A percentile compares a stretch with the other conserved stretches of the same genome.
Conservation (phyloP, 2,113 vertebrate species). For the Pelmatolapia mariae region DNA sequence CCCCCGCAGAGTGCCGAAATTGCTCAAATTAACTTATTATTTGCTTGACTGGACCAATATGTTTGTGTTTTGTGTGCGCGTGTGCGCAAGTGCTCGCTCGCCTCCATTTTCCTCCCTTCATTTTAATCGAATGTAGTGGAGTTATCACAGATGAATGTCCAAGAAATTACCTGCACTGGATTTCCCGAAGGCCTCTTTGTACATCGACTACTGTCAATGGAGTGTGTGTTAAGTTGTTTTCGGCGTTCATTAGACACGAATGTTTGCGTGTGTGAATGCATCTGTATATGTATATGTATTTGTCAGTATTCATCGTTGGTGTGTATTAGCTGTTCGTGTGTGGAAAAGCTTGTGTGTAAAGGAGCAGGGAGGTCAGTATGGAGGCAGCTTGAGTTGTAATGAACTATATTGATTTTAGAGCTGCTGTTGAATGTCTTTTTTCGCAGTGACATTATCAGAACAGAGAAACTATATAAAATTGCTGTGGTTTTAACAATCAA, state of each 20-base stretch:
- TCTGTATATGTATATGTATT: not conserved
- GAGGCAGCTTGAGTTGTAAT: conserved; percentile 72
- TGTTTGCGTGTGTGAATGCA: not conserved
- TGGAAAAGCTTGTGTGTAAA: conserved; percentile 9
- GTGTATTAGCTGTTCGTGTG: not conserved
- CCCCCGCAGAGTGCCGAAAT: conserved; percentile 73
- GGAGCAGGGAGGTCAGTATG: conserved; percentile 56
- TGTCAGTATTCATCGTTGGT: not conserved
- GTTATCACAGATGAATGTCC: conserved; percentile 58
- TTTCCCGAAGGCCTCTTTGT: conserved; percentile 37
- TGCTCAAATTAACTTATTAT: conserved; percentile 84
- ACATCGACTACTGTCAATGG: not conserved
- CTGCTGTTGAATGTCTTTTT: conserved; percentile 70
- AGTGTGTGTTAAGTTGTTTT: not conserved
- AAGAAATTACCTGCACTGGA: conserved; percentile 51
- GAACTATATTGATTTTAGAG: conserved; percentile 79
- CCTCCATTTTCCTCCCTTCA: conserved; percentile 22
- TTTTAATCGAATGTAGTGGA: conserved; percentile 70
- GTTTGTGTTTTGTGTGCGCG: conserved; percentile 71
- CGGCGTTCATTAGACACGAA: not conserved
- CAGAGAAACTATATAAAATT: conserved; percentile 75
- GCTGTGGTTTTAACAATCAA: conserved; percentile 73
- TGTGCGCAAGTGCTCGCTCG: conserved; percentile 31
- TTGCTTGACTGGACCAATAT: conserved; percentile 80
- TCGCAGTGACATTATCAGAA: conserved; percentile 69